A percentile compares a stretch with the other conserved stretches of the same genome.
phyloP scores from a whole-genome alignment of 2,113 vertebrate genomes.

The Picathartes gymnocephalus region DNA sequence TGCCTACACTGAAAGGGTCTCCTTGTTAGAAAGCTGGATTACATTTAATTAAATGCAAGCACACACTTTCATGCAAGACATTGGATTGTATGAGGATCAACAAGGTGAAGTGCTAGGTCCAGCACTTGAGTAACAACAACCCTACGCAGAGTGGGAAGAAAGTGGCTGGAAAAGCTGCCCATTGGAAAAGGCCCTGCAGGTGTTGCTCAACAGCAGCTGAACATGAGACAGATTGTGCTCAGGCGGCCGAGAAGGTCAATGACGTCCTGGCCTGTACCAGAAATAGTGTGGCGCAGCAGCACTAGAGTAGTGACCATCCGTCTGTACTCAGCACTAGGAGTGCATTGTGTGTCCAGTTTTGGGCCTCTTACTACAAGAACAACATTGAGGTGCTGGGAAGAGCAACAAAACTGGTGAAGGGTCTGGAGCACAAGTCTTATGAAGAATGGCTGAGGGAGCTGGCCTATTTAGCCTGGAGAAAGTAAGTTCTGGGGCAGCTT shows the following conservation, averaged over 20 bases:
- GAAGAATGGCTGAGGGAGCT: neutral
- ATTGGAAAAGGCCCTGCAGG: neutral
- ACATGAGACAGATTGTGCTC: neutral
- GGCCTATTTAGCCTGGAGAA: neutral
- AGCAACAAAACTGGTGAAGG: neutral
- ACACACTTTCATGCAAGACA: neutral
- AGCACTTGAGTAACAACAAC: neutral
- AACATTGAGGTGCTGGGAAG: neutral
- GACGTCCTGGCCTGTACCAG: neutral
- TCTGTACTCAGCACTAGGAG: neutral
- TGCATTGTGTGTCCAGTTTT: neutral
- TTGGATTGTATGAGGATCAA: neutral
- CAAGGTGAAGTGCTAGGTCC: neutral
- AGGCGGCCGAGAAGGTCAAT: neutral
- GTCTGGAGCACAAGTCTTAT: neutral
- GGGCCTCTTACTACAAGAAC: neutral
- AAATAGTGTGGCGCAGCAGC: neutral
- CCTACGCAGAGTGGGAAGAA: neutral
- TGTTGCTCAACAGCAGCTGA: neutral
- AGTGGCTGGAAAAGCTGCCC: neutral
- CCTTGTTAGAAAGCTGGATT: neutral
- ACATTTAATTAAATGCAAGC: neutral
- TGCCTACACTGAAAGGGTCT: neutral
- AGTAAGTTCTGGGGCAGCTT: neutral
- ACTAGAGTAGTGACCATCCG: fast-evolving